phyloP scores from a whole-genome alignment of 2,113 vertebrate genomes.

The Amphiprion ocellaris region DNA sequence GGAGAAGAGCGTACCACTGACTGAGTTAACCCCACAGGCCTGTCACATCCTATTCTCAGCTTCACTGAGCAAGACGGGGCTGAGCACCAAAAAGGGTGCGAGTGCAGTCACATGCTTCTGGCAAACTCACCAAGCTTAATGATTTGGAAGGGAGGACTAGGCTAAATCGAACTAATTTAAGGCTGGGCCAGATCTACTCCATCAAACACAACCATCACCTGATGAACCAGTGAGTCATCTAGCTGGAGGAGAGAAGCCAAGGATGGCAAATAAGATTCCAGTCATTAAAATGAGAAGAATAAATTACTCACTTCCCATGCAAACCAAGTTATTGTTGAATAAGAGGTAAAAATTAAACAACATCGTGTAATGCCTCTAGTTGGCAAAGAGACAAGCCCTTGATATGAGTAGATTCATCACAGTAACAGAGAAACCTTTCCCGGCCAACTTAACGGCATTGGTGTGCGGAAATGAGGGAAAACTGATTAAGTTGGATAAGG shows the following conservation, averaged over 20 bases:
- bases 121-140: slow-evolving; percentile 69
- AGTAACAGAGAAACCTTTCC: slow-evolving; percentile 20
- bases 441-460: neutral
- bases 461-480: slow-evolving; percentile 22
- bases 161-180: slow-evolving; percentile 72
- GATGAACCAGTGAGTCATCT: slow-evolving; percentile 69
- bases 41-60: slow-evolving; percentile 83
- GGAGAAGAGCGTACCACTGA: slow-evolving; percentile 69
- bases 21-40: slow-evolving; percentile 81
- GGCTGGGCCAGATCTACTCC: slow-evolving; percentile 59
- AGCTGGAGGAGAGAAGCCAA: slow-evolving; percentile 49
- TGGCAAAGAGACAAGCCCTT: slow-evolving; percentile 36
- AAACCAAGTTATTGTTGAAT: slow-evolving; percentile 49
- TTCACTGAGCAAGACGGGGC: slow-evolving; percentile 79
- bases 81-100: slow-evolving; percentile 66
- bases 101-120: slow-evolving; percentile 77
- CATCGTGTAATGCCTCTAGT: slow-evolving; percentile 34
- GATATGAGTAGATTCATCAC: slow-evolving; percentile 38
- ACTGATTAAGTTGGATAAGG: slow-evolving; percentile 44
- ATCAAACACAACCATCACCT: slow-evolving; percentile 70
- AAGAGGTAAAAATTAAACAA: slow-evolving; percentile 52
- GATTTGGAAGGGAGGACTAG: slow-evolving; percentile 64
- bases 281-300: slow-evolving; percentile 42
- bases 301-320: slow-evolving; percentile 37
- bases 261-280: slow-evolving; percentile 51